Base-by-base conservation (phyloP, 2,888 invertebrate species). In the Strigamia transsilvanica region DNA sequence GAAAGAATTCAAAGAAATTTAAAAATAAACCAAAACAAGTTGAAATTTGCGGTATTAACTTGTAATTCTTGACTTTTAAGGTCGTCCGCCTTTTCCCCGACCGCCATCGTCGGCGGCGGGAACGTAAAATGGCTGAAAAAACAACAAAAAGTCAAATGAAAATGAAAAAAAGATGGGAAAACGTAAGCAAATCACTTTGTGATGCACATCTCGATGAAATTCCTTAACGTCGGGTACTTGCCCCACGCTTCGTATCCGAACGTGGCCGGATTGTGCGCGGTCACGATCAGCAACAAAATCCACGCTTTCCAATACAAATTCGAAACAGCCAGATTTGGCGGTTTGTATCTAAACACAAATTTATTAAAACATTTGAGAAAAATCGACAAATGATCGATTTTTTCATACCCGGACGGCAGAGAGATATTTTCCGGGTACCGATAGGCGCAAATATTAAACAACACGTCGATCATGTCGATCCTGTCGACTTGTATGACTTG, bases 161-260 rank as follows among this genome's bases (percentile, higher is more conserved):
- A n/a, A n/a, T n/a, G 21, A 32, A 23, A 23, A 38, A 10, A 9
- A 27, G 5, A n/a, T n/a, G n/a, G n/a, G 9, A 18, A 32, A 82
- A 9, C n/a, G n/a, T n/a, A n/a, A 7, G 3, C 3, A 34, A 78
- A 38, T 89, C 87, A 94, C 93, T 94, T 96, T 12, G 98, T 98
- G 87, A 98, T 98, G 86, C 96, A 96, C 93, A 96, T 96, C 90
- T 98, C 98, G 91, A 98, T 97, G 84, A 98, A 90, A 86, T 93
- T 93, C 84, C 94, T 91, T 84, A 98, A 91, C 80, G 94, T 97
- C 21, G 98, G 96, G 89, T 97, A 98, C 85, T 93, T 93, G 85
- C 93, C 92, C 93, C 97, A 97, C 46, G 94, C 95, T 82, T 93
- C 90, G 84, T 92, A 92, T 13, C 98, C 98, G 89, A 97, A 94